phyloP scores from a whole-genome alignment of 2,797 vertebrate species.

The Falco berigora region DNA sequence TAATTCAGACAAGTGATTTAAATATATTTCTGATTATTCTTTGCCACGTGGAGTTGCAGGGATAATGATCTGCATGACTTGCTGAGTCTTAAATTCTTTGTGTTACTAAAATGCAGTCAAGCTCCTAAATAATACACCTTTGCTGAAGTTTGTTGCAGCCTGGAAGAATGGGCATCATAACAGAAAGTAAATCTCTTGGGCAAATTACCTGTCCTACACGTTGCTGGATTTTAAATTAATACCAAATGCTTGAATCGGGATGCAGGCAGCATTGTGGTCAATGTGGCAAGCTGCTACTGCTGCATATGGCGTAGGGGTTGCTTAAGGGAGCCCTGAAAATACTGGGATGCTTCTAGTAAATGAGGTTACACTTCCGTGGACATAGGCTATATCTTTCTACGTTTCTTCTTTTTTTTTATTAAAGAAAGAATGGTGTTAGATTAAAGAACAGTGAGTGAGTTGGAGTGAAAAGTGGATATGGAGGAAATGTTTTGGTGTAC shows the following conservation, averaged over 20 bases:
- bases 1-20: background rate
- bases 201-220: rapidly evolving
- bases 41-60: rapidly evolving
- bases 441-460: background rate
- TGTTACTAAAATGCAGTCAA: background rate
- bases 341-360: background rate
- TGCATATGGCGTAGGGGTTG: background rate
- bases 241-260: background rate
- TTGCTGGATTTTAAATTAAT: background rate
- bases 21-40: background rate
- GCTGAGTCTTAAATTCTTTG: background rate
- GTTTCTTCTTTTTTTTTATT: background rate
- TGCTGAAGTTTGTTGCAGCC: background rate
- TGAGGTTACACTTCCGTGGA: background rate
- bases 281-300: background rate
- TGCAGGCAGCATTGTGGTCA: background rate
- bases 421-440: background rate
- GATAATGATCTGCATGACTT: background rate
- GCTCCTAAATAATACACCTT: background rate
- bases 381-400: background rate
- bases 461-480: background rate
- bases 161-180: background rate
- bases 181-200: background rate
- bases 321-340: background rate
- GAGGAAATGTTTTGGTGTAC: background rate